Evolutionary conservation across 2,113 vertebrate species (phyloP), one percentile per base, ranked within the genome.

Genomic region (Ctenodactylus gundi): DNA sequence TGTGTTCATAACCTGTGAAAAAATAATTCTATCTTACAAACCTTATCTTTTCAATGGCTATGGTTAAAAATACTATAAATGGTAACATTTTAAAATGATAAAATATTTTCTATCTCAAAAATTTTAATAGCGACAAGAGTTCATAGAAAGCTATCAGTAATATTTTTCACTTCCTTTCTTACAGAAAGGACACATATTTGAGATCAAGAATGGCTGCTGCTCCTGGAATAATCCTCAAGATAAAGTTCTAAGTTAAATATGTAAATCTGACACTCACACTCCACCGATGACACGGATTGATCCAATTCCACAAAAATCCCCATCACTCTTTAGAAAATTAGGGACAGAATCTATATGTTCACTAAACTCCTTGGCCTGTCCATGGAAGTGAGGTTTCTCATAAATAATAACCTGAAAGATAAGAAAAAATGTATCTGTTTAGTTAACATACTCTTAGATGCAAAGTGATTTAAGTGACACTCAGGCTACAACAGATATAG

Each of bases 241-340:
- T 1, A 81, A 41, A 82, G 13, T 62, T 80, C 34, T 87, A 68
- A 90, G 29, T 65, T 10, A 88, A 73, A 58, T 58, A 73, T 57
- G 6, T 97, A 95, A 85, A 39, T 21, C 65, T 36, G 89, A 95
- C 31, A 99, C 99, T 99, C 97, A 99, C 99, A 99, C 97, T 98
- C 99, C 99, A 92, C 98, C 98, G 67, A 98, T 86, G 29, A 99
- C 98, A 94, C 98, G 97, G 6, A 99, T 94, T 36, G 99, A 99
- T 93, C 98, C 98, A 73, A 98, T 97, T 92, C 96, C 97, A 57
- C 68, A 70, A 75, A 98, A 97, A 51, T 97, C 97, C 23, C 94
- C 96, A 36, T 97, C 82, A 44, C 65, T 57, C 75, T 75, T 96
- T 88, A 98, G 96, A 76, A 98, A 90, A 41, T 94, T 96, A 96